These are phyloP conservation scores for Pogonophryne albipinna DNA, from an alignment of 2,797 vertebrate species.

Conservation along the genomic window DNA sequence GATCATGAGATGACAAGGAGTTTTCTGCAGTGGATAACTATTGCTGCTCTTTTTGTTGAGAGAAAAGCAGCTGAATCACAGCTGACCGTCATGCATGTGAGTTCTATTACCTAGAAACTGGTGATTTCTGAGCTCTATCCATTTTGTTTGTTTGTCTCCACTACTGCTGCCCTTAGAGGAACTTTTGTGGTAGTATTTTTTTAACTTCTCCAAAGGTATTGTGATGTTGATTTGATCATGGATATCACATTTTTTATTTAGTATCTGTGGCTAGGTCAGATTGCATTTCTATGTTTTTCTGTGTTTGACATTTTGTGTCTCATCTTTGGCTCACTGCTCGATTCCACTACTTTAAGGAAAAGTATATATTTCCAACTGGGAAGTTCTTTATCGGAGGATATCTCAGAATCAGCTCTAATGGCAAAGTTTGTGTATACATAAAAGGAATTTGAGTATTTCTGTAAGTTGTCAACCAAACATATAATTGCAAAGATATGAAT, in stretches of 20 bases:
- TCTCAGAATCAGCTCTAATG: too few relatives aligned
- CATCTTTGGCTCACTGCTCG: background rate
- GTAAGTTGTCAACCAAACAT: background rate
- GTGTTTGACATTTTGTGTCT: background rate
- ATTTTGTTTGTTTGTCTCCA: background rate
- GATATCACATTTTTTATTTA: background rate
- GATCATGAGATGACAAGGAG: slow-evolving; percentile 6
- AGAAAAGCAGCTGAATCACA: slow-evolving; percentile 24
- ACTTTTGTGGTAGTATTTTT: background rate
- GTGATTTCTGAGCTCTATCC: background rate
- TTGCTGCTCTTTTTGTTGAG: background rate
- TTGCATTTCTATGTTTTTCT: background rate
- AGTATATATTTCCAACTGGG: background rate
- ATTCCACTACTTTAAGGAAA: background rate
- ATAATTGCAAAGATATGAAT: background rate
- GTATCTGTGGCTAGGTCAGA: background rate
- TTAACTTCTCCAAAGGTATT: background rate
- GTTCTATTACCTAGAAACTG: slow-evolving; percentile 19
- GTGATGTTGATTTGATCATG: background rate
- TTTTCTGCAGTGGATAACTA: background rate
- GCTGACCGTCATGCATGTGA: slow-evolving; percentile 25
- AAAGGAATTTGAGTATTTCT: background rate
- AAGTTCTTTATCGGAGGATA: background rate
- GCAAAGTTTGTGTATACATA: too few relatives aligned
- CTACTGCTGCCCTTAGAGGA: background rate